phyloP scores from a whole-genome alignment of 2,888 invertebrate species.

The Exephanes ischioxanthus region DNA sequence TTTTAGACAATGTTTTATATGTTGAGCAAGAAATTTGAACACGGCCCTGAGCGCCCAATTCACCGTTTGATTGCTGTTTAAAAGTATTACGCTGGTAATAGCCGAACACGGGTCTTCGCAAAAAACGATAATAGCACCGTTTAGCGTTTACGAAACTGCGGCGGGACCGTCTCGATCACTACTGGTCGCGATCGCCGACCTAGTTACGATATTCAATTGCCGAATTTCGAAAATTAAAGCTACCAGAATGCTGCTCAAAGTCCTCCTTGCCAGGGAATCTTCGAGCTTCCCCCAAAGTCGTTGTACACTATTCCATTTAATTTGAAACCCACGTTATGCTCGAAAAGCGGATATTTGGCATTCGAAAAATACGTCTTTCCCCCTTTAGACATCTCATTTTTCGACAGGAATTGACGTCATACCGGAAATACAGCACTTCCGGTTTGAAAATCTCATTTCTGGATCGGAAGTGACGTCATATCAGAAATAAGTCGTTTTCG shows the following conservation, averaged over 20 bases:
- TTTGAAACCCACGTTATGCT: neutral
- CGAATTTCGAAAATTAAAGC: constrained; percentile 63
- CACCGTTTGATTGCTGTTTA: neutral
- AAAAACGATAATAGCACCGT: constrained; percentile 30
- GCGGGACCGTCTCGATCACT: constrained; percentile 13
- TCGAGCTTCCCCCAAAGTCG: constrained; percentile 14
- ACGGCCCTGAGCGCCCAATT: constrained; percentile 1
- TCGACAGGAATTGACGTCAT: too few species aligned
- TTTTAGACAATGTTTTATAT: neutral
- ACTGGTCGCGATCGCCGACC: constrained; percentile 40
- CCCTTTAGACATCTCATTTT: too few species aligned
- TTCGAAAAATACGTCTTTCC: neutral
- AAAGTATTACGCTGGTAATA: neutral
- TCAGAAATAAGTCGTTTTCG: too few species aligned
- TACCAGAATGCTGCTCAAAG: constrained; percentile 44
- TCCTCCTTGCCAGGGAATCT: constrained; percentile 32
- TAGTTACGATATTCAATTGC: constrained; percentile 54
- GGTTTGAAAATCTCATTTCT: too few species aligned
- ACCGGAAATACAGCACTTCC: too few species aligned
- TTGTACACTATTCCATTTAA: neutral
- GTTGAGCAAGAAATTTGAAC: neutral
- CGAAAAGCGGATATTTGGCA: constrained; percentile 19
- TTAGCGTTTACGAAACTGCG: constrained; percentile 50
- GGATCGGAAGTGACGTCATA: too few species aligned
- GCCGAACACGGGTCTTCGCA: neutral